Base-by-base conservation (phyloP, 2,113 vertebrate genomes). In the Sinocyclocheilus anophthalmus region DNA sequence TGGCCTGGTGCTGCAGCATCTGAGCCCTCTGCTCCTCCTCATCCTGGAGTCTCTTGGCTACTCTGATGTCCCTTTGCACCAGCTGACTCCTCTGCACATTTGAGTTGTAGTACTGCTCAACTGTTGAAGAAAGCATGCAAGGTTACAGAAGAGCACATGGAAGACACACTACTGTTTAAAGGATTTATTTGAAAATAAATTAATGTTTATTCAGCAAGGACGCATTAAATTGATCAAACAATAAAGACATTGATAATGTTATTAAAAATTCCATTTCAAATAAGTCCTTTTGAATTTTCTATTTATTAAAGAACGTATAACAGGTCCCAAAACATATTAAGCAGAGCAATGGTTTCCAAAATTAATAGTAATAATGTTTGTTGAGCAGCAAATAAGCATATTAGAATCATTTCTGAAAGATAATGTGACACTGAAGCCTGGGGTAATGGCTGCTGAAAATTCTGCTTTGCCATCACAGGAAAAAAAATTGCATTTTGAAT, bases 51-150 rank as follows among this genome's bases (percentile, higher is more conserved):
- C 81, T 88, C 88, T 93, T 94, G 70, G 95, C 95, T 14, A 93
- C 90, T 26, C 88, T 90, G 73, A 94, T 92, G 84, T 95, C 95
- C 33, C 93, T 95, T 90, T 95, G 94, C 72, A 96, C 95, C 18
- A 96, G 88, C 82, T 89, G 92, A 86, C 89, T 96, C 89, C 95
- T 95, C 90, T 93, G 93, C 45, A 95, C 84, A 33, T 95, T 94
- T 63, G 92, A 95, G 84, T 87, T 94, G 61, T 96, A 96, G 84
- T 94, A 93, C 70, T 96, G 92, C 70, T 95, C 94, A 50, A 94
- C 94, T 96, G 69, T 0, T 20, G 57, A 30, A 81, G 12, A 73
- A 3, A 30, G 59, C 77, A 82, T 45, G 14, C 22, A 37, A 24
- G 3, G 18, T 5, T 53, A 82, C 33, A 14, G 33, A 48, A 67